These are phyloP conservation scores for Stenichneumon culpator DNA, from an alignment of 2,888 invertebrate genomes.

Conservation along the genomic window DNA sequence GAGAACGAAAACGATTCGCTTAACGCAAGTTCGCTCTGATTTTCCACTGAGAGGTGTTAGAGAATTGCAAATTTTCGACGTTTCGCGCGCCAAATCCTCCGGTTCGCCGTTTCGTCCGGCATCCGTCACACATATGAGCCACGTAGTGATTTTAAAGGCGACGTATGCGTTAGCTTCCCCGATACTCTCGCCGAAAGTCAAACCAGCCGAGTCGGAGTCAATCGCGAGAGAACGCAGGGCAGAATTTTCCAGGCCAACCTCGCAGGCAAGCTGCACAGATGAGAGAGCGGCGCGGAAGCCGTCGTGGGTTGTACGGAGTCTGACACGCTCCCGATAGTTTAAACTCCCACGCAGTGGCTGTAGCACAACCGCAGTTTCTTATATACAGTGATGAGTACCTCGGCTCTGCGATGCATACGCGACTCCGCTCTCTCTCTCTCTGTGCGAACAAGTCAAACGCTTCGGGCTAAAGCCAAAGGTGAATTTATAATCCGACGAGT, in stretches of 20 bases:
- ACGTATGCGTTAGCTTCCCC: neutral
- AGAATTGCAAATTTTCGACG: slow-evolving; percentile 53
- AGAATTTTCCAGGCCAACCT: slow-evolving; percentile 42
- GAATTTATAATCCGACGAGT: slow-evolving; percentile 54
- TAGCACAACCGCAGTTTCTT: neutral
- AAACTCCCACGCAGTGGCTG: slow-evolving; percentile 5
- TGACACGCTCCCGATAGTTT: neutral
- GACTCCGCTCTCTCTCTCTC: neutral
- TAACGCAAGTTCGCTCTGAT: slow-evolving; percentile 53
- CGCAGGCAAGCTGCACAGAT: neutral
- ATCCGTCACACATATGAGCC: neutral
- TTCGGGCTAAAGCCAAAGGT: slow-evolving; percentile 50
- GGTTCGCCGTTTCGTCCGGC: neutral
- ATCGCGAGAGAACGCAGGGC: slow-evolving; percentile 6
- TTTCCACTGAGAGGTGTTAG: slow-evolving; percentile 42
- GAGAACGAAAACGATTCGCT: slow-evolving; percentile 54
- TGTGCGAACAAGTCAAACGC: slow-evolving; percentile 46
- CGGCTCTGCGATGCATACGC: neutral
- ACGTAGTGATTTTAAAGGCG: slow-evolving; percentile 36
- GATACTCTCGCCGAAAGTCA: slow-evolving; percentile 21
- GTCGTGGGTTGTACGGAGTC: slow-evolving; percentile 8
- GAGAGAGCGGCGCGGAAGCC: slow-evolving; percentile 15
- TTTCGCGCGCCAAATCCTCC: slow-evolving; percentile 19
- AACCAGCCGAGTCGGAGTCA: slow-evolving; percentile 7
- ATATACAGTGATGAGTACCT: neutral